phyloP scores from a whole-genome alignment of 2,888 invertebrate genomes.

The Sphaerophoria rueppellii region DNA sequence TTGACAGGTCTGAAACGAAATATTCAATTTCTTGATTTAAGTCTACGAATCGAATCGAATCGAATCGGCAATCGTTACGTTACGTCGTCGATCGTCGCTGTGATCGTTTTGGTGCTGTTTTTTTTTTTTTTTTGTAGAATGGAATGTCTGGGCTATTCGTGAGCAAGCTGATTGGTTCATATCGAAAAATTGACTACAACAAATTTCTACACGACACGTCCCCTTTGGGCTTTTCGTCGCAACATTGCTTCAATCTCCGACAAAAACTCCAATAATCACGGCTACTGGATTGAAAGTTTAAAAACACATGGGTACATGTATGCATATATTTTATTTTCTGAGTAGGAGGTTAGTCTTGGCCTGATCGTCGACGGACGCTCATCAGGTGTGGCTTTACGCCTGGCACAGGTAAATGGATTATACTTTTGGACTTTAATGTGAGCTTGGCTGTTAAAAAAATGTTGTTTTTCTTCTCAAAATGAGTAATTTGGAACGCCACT shows the following conservation, averaged over 20 bases:
- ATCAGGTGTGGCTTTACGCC: constrained; percentile 42
- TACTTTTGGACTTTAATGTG: constrained; percentile 66
- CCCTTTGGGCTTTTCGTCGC: not conserved
- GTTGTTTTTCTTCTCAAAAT: constrained; percentile 48
- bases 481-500: constrained; percentile 72
- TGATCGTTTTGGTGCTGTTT: no score
- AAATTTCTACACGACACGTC: constrained; percentile 34
- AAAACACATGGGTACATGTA: constrained; percentile 17
- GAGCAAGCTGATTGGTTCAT: constrained; percentile 67
- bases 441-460: constrained; percentile 65
- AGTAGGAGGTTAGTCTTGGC: constrained; percentile 41
- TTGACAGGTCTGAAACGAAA: constrained; percentile 46
- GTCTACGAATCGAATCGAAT: no score
- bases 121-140: not conserved
- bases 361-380: not conserved
- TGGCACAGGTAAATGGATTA: constrained; percentile 69
- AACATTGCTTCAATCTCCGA: constrained; percentile 41
- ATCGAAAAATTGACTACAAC: constrained; percentile 59
- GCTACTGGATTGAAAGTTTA: constrained; percentile 61
- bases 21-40: no score
- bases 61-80: no score
- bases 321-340: constrained; percentile 4
- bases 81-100: no score
- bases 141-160: constrained; percentile 59
- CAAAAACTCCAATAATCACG: constrained; percentile 21